Base-by-base conservation (phyloP, 2,888 invertebrate genomes). In the Cistogaster globosa region DNA sequence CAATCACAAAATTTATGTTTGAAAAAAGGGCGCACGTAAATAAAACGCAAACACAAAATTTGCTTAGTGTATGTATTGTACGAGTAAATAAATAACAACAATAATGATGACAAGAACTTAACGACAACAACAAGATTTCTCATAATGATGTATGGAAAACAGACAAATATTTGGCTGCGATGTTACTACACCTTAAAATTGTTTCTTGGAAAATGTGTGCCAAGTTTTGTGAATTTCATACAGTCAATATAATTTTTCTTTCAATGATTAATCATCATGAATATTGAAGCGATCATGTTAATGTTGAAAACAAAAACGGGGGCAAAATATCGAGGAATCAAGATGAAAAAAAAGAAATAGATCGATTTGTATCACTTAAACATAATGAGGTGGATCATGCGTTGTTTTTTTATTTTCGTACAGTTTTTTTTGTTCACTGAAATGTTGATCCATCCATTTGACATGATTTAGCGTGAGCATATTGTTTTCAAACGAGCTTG, bases 381-480 rank as follows among this genome's bases (percentile, higher is more conserved):
- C 16, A 79, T 79, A 80, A 76, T 72, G 76, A 80, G 76, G 71
- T 68, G 60, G 57, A 77, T 72, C 65, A 58, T 38, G 60, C 55
- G 20, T 36, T 76, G 26, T 18, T 55, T 60, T 60, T 11, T 16
- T 9, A 32, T 12, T n/a, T 62, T 20, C 7, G 51, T 26, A 26
- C 26, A 26, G 26, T 55, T 55, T 63, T 69, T 75, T 57, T 78
- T 71, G 18, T 18, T 74, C 22, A 69, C 36, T 72, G 68, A 76
- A 32, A 84, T 74, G 77, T 81, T 84, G 77, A 84, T 81, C 84
- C 84, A 74, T 84, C 80, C 68, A 20, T 22, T 77, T 84, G 80
- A 84, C 84, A 84, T 81, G 84, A 84, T 84, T 84, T 77, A 84
- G 63, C 74, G 77, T 51, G 18, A 69, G 74, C 77, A 84, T 74